Evolutionary conservation across 2,113 vertebrate genomes (phyloP).

Genomic region (Vulpes vulpes): DNA sequence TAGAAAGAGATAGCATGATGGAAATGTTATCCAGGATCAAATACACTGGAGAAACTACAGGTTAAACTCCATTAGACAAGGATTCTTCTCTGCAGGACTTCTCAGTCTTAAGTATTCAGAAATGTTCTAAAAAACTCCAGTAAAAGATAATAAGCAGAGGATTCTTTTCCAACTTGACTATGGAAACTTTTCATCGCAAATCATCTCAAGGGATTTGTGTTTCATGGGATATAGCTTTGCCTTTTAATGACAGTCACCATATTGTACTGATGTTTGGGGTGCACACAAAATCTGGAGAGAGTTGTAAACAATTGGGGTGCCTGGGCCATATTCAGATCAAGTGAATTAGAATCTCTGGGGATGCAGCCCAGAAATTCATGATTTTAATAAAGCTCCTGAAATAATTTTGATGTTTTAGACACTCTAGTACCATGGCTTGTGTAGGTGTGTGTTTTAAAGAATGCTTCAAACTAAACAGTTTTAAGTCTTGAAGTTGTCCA

Average conservation of each 20-base stretch:
- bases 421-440: not conserved
- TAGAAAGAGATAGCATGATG: not conserved
- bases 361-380: not conserved
- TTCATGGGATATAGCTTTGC: not conserved
- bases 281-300: not conserved
- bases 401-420: slow-evolving; percentile 24
- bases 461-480: not conserved
- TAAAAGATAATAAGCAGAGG: not conserved
- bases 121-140: not conserved
- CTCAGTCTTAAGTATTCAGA: not conserved
- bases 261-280: not conserved
- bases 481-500: not conserved
- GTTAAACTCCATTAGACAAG: not conserved
- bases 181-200: not conserved
- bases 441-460: not conserved
- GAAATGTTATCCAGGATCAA: slow-evolving; percentile 17
- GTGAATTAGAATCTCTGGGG: not conserved
- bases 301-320: not conserved
- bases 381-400: not conserved
- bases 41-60: not conserved
- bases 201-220: not conserved
- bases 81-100: not conserved
- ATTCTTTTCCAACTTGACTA: not conserved
- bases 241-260: not conserved
- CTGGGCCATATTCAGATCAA: not conserved